Conservation (phyloP, 1,140 invertebrate species). For the Holotrichia oblita region DNA sequence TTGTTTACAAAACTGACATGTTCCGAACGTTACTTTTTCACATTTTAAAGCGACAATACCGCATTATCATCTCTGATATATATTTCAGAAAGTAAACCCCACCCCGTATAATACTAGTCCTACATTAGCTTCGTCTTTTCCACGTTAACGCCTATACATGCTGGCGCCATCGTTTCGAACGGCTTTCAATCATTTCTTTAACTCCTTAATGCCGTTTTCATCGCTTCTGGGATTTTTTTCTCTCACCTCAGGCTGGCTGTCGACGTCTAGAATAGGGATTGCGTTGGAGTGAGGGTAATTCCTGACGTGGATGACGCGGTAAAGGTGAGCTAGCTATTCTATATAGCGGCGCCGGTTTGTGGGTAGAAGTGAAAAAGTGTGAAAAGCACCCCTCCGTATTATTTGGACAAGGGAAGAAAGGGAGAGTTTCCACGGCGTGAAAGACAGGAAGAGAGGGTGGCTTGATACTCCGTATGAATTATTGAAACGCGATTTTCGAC, state of each 20-base stretch:
- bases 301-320: background rate
- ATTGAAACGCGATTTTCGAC: conserved; percentile 33
- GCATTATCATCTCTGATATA: background rate
- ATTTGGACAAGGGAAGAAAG: conserved; percentile 13
- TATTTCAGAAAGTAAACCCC: background rate
- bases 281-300: background rate
- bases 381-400: conserved; percentile 7
- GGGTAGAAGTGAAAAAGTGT: background rate
- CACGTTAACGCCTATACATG: background rate
- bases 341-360: too few relatives aligned
- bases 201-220: conserved; percentile 22
- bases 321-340: background rate
- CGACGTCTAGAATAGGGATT: too few relatives aligned
- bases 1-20: too few relatives aligned
- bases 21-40: too few relatives aligned
- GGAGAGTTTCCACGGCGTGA: background rate
- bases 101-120: background rate
- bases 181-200: conserved; percentile 24
- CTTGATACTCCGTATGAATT: conserved; percentile 14
- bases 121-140: background rate
- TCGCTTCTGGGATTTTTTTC: background rate
- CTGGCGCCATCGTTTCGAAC: background rate
- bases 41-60: background rate
- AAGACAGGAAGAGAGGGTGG: conserved; percentile 17
- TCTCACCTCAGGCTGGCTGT: background rate